Evolutionary conservation across 2,797 vertebrate genomes (phyloP).

Genomic region (Hydrophis major): DNA sequence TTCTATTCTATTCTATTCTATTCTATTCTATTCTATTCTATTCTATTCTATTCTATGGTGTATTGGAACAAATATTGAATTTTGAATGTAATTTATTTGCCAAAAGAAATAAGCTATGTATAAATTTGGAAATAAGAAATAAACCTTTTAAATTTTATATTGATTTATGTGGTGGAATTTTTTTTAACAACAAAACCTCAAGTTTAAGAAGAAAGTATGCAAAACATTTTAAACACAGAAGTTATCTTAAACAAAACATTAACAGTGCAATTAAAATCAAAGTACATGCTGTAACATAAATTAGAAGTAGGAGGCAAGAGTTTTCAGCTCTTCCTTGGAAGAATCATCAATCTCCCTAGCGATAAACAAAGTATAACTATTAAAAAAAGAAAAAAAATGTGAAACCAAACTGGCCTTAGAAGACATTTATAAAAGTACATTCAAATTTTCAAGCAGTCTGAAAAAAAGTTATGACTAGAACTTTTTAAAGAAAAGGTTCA

Average conservation of each 20-base stretch:
- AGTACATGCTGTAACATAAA: not conserved
- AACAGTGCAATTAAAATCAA: not conserved
- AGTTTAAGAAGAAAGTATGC: not conserved
- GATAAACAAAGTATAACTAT: not conserved
- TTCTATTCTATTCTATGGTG: no score
- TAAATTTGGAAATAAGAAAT: not conserved
- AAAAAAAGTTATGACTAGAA: not conserved
- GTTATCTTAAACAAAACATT: not conserved
- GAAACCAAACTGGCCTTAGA: not conserved
- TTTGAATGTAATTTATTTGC: constrained; percentile 38
- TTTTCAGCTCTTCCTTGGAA: not conserved
- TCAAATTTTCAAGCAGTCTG: not conserved
- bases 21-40: no score
- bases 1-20: no score
- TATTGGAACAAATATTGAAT: constrained; percentile 35
- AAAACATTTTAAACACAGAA: not conserved
- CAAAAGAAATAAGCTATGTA: not conserved
- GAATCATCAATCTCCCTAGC: not conserved
- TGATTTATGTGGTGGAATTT: not conserved
- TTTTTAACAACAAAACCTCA: not conserved
- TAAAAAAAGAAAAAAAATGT: not conserved
- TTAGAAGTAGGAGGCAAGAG: not conserved
- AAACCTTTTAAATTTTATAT: not conserved
- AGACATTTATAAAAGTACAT: not conserved
- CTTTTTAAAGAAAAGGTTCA: not conserved